These are phyloP conservation scores for Intellagama lesueurii DNA, from an alignment of 2,797 vertebrate genomes.

Conservation along the genomic window DNA sequence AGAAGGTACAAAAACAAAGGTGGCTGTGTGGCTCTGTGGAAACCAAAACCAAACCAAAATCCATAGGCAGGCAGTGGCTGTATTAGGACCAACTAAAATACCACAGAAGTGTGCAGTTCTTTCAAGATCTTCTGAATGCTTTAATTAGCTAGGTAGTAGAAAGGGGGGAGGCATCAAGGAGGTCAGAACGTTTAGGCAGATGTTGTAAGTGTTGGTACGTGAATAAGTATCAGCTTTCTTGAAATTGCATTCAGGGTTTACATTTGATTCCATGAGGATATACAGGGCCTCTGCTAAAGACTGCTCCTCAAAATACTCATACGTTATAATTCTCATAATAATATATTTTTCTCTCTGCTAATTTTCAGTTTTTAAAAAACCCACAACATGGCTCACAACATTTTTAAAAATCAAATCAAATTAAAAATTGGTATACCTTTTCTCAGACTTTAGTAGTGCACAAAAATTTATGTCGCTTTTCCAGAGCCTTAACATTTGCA, in stretches of 20 bases:
- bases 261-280: background rate
- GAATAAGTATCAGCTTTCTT: background rate
- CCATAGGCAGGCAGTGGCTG: too few relatives aligned
- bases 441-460: background rate
- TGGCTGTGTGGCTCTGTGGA: too few relatives aligned
- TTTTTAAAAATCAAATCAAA: background rate
- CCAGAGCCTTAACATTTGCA: background rate
- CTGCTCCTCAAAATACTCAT: too few relatives aligned
- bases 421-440: background rate
- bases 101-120: too few relatives aligned
- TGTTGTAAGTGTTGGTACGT: too few relatives aligned
- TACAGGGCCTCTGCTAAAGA: background rate
- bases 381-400: background rate
- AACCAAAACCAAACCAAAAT: too few relatives aligned
- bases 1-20: background rate
- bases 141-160: too few relatives aligned
- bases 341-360: background rate
- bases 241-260: background rate
- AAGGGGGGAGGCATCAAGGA: too few relatives aligned
- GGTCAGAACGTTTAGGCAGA: too few relatives aligned
- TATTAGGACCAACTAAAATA: too few relatives aligned
- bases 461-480: background rate
- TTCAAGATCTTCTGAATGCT: too few relatives aligned
- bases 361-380: background rate
- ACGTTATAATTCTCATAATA: background rate